phyloP scores from a whole-genome alignment of 2,888 invertebrate species.

The Didymodactylos carnosus region DNA sequence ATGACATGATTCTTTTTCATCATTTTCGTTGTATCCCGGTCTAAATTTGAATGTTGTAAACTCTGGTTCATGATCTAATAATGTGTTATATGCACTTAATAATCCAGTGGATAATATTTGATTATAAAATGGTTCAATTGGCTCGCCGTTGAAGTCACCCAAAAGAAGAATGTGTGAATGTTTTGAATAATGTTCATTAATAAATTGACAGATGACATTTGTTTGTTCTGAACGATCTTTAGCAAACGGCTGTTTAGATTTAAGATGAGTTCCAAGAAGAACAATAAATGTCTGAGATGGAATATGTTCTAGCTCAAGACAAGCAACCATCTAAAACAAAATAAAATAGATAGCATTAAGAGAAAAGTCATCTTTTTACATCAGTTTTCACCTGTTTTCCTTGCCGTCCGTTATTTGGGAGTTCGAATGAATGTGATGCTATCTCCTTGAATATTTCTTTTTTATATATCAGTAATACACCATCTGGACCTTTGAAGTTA shows the following conservation, averaged over 20 bases:
- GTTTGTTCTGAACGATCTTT: constrained; percentile 22
- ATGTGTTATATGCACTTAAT: constrained; percentile 27
- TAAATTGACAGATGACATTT: constrained; percentile 18
- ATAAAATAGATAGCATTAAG: constrained; percentile 50
- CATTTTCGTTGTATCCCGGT: too few species aligned
- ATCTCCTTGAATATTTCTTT: constrained; percentile 45
- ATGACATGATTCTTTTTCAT: constrained; percentile 48
- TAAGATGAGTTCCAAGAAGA: constrained; percentile 52
- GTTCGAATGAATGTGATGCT: constrained; percentile 32
- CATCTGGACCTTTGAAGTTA: constrained; percentile 55
- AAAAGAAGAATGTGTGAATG: constrained; percentile 43
- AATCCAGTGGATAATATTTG: constrained; percentile 24
- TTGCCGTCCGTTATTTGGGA: constrained; percentile 49
- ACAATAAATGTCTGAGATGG: constrained; percentile 44
- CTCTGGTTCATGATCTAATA: constrained; percentile 36
- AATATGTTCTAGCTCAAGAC: neutral
- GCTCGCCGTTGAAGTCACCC: constrained; percentile 58
- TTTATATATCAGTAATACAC: constrained; percentile 54
- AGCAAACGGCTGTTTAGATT: constrained; percentile 46
- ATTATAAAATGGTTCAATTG: constrained; percentile 48
- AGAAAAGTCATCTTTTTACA: too few species aligned
- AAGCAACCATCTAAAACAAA: neutral
- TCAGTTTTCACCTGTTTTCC: constrained; percentile 35
- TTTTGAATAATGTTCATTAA: constrained; percentile 17
- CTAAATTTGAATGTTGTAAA: constrained; percentile 58